phyloP scores from a whole-genome alignment of 1,140 invertebrate genomes.

The Lordiphosa clarofinis region DNA sequence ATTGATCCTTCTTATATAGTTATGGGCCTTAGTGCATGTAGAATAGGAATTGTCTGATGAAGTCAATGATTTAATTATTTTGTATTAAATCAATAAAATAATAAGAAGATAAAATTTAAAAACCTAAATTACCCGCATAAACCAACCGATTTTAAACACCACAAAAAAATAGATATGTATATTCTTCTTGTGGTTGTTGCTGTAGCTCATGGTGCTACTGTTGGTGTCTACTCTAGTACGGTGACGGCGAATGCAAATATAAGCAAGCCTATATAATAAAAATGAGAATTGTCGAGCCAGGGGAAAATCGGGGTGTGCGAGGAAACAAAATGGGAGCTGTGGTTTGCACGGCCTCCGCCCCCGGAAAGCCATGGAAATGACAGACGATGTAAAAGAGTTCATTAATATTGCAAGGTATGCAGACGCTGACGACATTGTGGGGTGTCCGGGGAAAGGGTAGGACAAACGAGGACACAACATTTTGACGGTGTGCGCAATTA shows the following conservation, averaged over 20 bases:
- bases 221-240: conserved; percentile 22
- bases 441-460: conserved; percentile 5
- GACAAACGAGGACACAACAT: conserved; percentile 53
- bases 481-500: conserved; percentile 72
- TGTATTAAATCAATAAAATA: too few species aligned
- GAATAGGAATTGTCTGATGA: too few species aligned
- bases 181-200: conserved; percentile 16
- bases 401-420: conserved; percentile 72
- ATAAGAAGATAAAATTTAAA: too few species aligned
- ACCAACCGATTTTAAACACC: conserved; percentile 10
- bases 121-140: conserved; percentile 23
- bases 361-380: conserved; percentile 57
- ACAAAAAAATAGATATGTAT: conserved; percentile 26
- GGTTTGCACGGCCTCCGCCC: conserved; percentile 33
- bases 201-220: conserved; percentile 1
- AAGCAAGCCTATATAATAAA: conserved; percentile 31
- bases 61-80: too few species aligned
- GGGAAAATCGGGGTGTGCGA: not conserved
- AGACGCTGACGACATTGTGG: conserved; percentile 30
- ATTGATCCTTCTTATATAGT: too few species aligned
- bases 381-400: conserved; percentile 75
- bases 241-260: conserved; percentile 38
- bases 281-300: conserved; percentile 11
- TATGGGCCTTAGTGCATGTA: too few species aligned
- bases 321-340: conserved; percentile 20